These are phyloP conservation scores for Caenorhabditis sp. DNA, from an alignment of 2,888 invertebrate species.

Conservation along the genomic window DNA sequence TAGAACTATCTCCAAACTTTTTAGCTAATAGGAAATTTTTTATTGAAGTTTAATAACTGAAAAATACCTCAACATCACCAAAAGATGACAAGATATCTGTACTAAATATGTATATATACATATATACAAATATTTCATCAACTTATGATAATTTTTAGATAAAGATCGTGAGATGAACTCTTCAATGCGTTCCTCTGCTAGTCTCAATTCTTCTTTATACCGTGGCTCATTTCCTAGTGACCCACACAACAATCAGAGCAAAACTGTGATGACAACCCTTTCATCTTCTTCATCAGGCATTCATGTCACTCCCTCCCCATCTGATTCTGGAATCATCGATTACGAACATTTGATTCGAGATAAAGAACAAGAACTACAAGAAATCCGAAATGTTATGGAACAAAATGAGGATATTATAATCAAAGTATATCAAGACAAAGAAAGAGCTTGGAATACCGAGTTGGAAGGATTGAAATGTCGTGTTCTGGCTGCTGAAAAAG, in stretches of 20 bases:
- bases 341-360: conserved; percentile 68
- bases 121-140: too few species aligned
- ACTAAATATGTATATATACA: too few species aligned
- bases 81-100: too few species aligned
- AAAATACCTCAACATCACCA: too few species aligned
- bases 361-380: conserved; percentile 66
- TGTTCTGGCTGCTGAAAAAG: conserved; percentile 52
- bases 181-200: conserved; percentile 35
- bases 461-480: conserved; percentile 47
- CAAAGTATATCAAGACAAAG: conserved; percentile 60
- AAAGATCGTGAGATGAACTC: conserved; percentile 36
- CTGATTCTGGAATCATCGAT: conserved; percentile 69
- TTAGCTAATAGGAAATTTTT: too few species aligned
- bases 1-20: too few species aligned
- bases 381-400: conserved; percentile 59
- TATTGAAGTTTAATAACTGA: too few species aligned
- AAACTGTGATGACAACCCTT: conserved; percentile 30
- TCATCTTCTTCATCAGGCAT: conserved; percentile 51
- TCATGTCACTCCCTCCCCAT: conserved; percentile 69
- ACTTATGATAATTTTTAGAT: conserved; percentile 14
- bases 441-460: conserved; percentile 53
- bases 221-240: conserved; percentile 29
- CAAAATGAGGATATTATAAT: conserved; percentile 61
- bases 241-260: conserved; percentile 27
- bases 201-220: conserved; percentile 30